Evolutionary conservation across 1,140 invertebrate genomes (phyloP), one percentile per base, ranked within the genome.

Genomic region (Halotydeus destructor): DNA sequence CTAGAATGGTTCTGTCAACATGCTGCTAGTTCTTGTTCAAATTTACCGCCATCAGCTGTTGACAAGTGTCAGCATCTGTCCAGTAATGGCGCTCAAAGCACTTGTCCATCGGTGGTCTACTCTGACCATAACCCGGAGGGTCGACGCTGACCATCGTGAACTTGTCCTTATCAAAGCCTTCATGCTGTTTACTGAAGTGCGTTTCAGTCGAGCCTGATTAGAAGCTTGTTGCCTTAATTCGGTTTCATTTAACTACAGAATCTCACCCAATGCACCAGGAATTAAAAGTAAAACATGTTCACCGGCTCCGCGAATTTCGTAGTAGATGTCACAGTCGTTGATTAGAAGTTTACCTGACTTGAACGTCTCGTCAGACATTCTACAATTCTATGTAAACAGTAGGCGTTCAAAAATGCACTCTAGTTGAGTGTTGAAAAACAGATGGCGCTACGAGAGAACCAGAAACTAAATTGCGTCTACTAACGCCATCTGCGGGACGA

Each of bases 271-370:
- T 12, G 41, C 47, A 26, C 45, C 45, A 11, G 45, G 45, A 11
- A 46, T 16, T 16, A 46, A 28, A 14, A 46, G 45, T 1, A 46
- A 24, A 5, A 46, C 41, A 18, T 22, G 23, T 18, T 46, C 45
- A 22, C 45, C 45, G 11, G 32, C 3, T 46, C 45, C 45, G 18
- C 69, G 64, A 57, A 69, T 71, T 3, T 78, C 60, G 61, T 77
- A 80, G 56, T 82, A 79, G 21, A 75, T 68, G 38, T 69, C 58
- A 18, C 59, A 49, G 11, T 67, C 64, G 42, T 67, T 62, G 0
- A 78, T 66, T 46, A 68, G 62, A 12, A 74, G 55, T 57, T 69
- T 72, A 16, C 33, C 33, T 9, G n/a, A n/a, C n/a, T n/a, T n/a
- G n/a, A n/a, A n/a, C n/a, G n/a, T n/a, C n/a, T n/a, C n/a, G n/a